Percentiles rank a stretch among this genome's conserved stretches.
Conservation (phyloP, 2,113 vertebrate species). For the Coptodon rendalli region DNA sequence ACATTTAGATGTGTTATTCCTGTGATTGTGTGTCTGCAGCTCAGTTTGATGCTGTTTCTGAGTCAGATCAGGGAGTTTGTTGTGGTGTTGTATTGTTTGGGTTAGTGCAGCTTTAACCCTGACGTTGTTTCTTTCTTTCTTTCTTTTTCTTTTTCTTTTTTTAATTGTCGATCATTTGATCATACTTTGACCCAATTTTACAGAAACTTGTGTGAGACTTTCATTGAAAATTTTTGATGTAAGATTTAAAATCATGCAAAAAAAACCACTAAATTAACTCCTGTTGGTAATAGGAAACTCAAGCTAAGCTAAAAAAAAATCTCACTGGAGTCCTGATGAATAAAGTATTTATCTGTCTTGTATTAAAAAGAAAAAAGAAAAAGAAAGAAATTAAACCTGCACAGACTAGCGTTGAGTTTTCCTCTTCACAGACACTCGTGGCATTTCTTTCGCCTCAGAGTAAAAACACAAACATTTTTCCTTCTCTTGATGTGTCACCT, state of each 20-base stretch:
- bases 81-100: neutral
- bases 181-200: fast-evolving
- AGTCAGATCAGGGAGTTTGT: neutral
- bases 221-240: neutral
- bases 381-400: neutral
- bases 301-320: neutral
- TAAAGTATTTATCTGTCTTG: neutral
- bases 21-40: neutral
- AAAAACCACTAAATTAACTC: neutral
- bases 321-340: fast-evolving
- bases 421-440: neutral
- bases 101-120: neutral
- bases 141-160: fast-evolving
- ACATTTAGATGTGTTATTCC: neutral
- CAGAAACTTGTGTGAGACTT: fast-evolving
- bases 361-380: neutral
- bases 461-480: neutral
- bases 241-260: neutral
- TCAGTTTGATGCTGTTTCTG: neutral
- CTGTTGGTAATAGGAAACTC: fast-evolving
- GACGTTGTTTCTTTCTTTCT: fast-evolving
- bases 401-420: fast-evolving
- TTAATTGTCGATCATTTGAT: neutral
- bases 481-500: neutral
- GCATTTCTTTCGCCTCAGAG: neutral